Evolutionary conservation across 2,888 invertebrate species (phyloP).

Genomic region (Zaprionus bogoriensis): DNA sequence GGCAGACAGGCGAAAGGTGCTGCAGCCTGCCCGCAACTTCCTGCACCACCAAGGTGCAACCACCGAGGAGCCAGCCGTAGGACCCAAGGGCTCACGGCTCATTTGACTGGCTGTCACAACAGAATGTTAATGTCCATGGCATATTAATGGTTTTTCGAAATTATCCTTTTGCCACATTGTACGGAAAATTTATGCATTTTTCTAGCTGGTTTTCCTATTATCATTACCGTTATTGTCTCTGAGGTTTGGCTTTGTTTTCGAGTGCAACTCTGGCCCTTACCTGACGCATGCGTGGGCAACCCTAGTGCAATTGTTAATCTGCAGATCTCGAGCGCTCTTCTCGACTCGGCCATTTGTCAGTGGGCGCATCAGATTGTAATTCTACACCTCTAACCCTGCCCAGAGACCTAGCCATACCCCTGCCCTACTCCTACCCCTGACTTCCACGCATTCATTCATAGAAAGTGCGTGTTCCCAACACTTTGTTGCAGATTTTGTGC

Average conservation of each 20-base stretch:
- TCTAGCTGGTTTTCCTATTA: conserved; percentile 36
- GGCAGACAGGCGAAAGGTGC: conserved; percentile 22
- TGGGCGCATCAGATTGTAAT: conserved; percentile 55
- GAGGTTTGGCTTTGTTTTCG: conserved; percentile 40
- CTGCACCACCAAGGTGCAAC: background rate
- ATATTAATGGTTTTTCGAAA: conserved; percentile 74
- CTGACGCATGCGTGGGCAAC: conserved; percentile 10
- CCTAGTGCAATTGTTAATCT: conserved; percentile 35
- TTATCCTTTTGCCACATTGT: conserved; percentile 74
- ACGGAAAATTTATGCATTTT: conserved; percentile 50
- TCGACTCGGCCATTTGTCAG: conserved; percentile 56
- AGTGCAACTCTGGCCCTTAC: conserved; percentile 17
- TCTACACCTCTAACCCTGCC: conserved; percentile 41
- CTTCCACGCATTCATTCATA: conserved; percentile 3
- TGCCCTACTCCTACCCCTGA: conserved; percentile 11
- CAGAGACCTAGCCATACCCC: too few species aligned
- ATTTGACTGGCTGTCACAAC: conserved; percentile 76
- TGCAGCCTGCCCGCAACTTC: conserved; percentile 49
- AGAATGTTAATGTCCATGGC: conserved; percentile 61
- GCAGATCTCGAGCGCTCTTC: conserved; percentile 29
- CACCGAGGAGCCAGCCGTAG: too few species aligned
- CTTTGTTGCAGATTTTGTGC: conserved; percentile 81
- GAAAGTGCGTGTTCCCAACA: conserved; percentile 79
- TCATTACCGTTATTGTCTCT: conserved; percentile 37
- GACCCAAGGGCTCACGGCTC: conserved; percentile 31